Evolutionary conservation across 2,888 invertebrate genomes (phyloP), one percentile per base, ranked within the genome.

Genomic region (Oscheius myriophilus): DNA sequence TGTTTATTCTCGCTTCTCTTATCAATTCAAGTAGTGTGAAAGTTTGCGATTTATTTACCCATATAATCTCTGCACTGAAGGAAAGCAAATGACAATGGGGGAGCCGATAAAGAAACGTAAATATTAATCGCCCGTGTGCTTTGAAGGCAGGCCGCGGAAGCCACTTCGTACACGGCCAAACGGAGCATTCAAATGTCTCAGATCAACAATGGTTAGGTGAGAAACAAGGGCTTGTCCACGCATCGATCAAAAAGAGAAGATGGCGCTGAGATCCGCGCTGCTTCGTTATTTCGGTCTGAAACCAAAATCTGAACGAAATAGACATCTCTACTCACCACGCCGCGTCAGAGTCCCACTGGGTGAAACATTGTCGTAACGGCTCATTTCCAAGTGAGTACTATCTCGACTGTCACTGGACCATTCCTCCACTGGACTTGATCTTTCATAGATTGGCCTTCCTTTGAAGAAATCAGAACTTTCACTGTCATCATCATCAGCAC

Each of bases 351-450:
- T 77, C 26, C 77, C 77, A 51, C 74, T 78, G n/a, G 78, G 75
- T 16, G 81, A 76, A n/a, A 82, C 82, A 62, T 82, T 82, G 67
- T 82, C 82, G 70, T 82, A 82, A 39, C 82, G 73, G n/a, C 81
- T 82, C 75, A 82, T 79, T 67, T 82, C 82, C 21, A 82, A 68
- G 14, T 76, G 79, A 16, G 76, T 71, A 64, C 76, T 76, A 51
- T 78, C 76, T 39, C 78, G 43, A 12, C 78, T 78, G 54, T 78
- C 80, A 57, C 75, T 75, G 1, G 77, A 78, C 80, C 80, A 81
- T 62, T 79, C 79, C 68, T 81, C 79, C 0, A 79, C 79, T 0
- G 79, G 80, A 42, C 72, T 72, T 11, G 77, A 78, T 25, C 78
- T 26, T 49, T 79, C 79, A 43, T 72, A 73, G 16, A 79, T 64